These are phyloP conservation scores for Salvator merianae DNA, from an alignment of 2,113 vertebrate species.

Conservation along the genomic window DNA sequence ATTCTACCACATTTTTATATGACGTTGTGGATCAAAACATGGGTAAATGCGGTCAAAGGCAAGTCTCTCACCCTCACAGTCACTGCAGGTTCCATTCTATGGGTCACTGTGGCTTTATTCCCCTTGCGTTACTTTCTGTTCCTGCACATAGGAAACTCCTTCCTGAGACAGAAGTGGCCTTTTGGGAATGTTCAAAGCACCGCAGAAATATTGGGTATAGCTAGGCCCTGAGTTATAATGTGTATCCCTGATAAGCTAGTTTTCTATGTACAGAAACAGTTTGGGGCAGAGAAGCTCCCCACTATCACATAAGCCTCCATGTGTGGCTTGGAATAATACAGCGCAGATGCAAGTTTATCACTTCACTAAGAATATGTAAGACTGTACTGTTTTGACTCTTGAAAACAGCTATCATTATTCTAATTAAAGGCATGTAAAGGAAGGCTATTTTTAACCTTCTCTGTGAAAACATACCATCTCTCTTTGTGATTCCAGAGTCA, in stretches of 20 bases:
- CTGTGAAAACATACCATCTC: constrained; percentile 56
- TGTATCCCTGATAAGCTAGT: background rate
- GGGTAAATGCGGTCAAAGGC: no score
- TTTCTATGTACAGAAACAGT: background rate
- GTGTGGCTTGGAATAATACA: background rate
- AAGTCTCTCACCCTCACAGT: no score
- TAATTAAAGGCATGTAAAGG: constrained; percentile 55
- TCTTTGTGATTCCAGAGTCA: constrained; percentile 62
- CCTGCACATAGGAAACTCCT: no score
- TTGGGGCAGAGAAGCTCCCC: no score
- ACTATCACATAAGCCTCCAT: background rate
- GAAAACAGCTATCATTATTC: constrained; percentile 68
- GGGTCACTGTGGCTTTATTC: no score
- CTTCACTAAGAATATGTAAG: background rate
- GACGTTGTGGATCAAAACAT: no score
- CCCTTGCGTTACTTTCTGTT: no score
- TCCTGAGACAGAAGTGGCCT: no score
- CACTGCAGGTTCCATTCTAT: no score
- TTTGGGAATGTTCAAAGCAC: no score
- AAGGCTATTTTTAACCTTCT: constrained; percentile 56
- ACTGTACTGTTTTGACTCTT: background rate
- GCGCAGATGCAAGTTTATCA: background rate
- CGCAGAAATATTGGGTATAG: no score
- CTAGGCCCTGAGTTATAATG: background rate
- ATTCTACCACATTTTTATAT: no score